These are phyloP conservation scores for Anoura caudifer DNA, from an alignment of 2,113 vertebrate species.

Conservation along the genomic window DNA sequence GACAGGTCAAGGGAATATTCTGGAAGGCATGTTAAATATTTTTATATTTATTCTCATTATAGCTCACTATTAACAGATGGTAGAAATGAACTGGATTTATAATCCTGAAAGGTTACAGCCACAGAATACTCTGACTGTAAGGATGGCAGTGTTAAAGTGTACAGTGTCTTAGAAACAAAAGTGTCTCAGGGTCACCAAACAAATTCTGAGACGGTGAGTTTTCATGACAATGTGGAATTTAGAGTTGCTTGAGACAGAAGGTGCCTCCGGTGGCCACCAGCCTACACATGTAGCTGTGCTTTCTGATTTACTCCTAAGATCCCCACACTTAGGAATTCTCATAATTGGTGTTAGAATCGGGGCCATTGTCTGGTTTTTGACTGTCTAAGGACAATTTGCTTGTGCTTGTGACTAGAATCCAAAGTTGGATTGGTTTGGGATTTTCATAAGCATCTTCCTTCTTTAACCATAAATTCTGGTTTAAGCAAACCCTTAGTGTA, in stretches of 20 bases:
- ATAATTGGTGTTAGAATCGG: too few relatives aligned
- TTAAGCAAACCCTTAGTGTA: not conserved
- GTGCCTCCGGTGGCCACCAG: not conserved
- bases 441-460: not conserved
- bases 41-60: not conserved
- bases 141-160: not conserved
- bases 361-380: not conserved
- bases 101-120: not conserved
- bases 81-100: not conserved
- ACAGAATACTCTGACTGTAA: not conserved
- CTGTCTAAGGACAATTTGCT: not conserved
- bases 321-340: not conserved
- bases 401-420: not conserved
- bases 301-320: not conserved
- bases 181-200: not conserved
- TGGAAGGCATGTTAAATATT: not conserved
- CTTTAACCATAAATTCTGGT: not conserved
- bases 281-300: not conserved
- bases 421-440: not conserved
- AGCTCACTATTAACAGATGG: not conserved
- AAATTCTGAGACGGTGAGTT: not conserved
- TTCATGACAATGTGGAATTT: not conserved
- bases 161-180: not conserved
- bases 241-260: not conserved
- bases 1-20: not conserved